phyloP scores from a whole-genome alignment of 2,888 invertebrate genomes.

The Parnassius orleans region DNA sequence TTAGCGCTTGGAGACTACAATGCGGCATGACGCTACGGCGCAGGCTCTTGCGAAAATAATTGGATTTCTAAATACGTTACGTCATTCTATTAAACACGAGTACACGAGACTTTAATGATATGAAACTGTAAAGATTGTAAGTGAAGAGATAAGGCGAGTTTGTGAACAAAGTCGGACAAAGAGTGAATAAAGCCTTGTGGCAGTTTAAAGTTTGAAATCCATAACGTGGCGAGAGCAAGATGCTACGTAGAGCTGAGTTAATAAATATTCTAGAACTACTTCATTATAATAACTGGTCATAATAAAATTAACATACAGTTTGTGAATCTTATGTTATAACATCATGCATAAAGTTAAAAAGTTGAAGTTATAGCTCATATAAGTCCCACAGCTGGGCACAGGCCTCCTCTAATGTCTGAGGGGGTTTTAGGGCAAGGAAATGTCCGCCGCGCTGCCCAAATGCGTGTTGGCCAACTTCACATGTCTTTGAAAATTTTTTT shows the following conservation, averaged over 20 bases:
- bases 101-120: constrained; percentile 2
- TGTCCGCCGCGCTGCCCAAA: too few relatives aligned
- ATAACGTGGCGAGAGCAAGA: neutral
- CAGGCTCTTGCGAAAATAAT: constrained; percentile 4
- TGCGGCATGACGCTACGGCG: constrained; percentile 16
- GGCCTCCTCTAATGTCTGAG: too few relatives aligned
- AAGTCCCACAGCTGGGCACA: too few relatives aligned
- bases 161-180: neutral
- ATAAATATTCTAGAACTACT: too few relatives aligned
- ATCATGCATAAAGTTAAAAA: too few relatives aligned
- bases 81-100: constrained; percentile 1
- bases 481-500: too few relatives aligned
- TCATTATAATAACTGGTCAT: too few relatives aligned
- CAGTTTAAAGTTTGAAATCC: constrained; percentile 7
- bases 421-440: too few relatives aligned
- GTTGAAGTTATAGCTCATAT: too few relatives aligned
- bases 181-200: neutral
- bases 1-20: constrained; percentile 5
- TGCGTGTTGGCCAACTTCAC: too few relatives aligned
- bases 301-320: too few relatives aligned
- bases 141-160: constrained; percentile 6
- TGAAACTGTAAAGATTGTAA: constrained; percentile 9
- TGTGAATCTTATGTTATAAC: too few relatives aligned
- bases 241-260: neutral
- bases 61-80: neutral